phyloP scores from a whole-genome alignment of 2,888 invertebrate genomes.

The Icerya purchasi region DNA sequence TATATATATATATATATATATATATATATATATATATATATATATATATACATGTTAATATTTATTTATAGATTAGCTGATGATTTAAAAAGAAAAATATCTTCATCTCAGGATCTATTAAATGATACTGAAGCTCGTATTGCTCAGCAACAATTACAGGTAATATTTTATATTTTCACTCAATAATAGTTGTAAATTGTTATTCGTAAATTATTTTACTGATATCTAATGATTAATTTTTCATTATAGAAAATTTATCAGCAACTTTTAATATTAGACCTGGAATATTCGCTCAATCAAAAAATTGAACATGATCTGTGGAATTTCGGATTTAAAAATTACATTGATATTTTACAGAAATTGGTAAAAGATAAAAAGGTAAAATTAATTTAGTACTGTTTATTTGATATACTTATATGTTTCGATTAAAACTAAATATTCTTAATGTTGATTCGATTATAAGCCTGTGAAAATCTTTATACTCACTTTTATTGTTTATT shows the following conservation, averaged over 20 bases:
- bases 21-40: background rate
- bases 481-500: too few relatives aligned
- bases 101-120: slow-evolving; percentile 5
- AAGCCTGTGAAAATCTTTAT: too few relatives aligned
- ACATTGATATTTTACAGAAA: slow-evolving; percentile 55
- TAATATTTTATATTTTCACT: background rate
- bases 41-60: background rate
- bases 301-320: slow-evolving; percentile 77
- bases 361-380: slow-evolving; percentile 62
- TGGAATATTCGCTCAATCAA: slow-evolving; percentile 69
- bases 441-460: too few relatives aligned
- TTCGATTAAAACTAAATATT: too few relatives aligned
- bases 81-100: slow-evolving; percentile 5
- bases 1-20: background rate
- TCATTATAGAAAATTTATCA: slow-evolving; percentile 38
- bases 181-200: too few relatives aligned
- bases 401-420: too few relatives aligned
- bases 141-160: slow-evolving; percentile 8
- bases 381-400: slow-evolving; percentile 12
- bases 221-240: too few relatives aligned
- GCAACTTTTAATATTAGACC: slow-evolving; percentile 51
- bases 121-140: slow-evolving; percentile 5
- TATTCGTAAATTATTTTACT: too few relatives aligned
- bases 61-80: slow-evolving; percentile 5
- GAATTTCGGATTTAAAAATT: slow-evolving; percentile 73